Evolutionary conservation across 2,113 vertebrate species (phyloP), one percentile per base, ranked within the genome.

Genomic region (Thunnus maccoyii): DNA sequence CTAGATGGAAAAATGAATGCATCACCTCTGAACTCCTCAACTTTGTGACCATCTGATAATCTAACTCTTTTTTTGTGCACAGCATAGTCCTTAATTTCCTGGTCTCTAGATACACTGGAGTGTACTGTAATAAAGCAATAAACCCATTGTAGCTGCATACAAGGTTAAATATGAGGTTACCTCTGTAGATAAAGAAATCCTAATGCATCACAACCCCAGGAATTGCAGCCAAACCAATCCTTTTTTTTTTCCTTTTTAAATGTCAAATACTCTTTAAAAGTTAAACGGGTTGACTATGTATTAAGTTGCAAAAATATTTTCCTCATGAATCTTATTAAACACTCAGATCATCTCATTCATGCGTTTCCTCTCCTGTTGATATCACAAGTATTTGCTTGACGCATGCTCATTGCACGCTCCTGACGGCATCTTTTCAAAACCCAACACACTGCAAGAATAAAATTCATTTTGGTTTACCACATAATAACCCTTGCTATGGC

Each of bases 1-100:
- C 55, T 82, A 79, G 25, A 86, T 82, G 15, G 27, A 86, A 64
- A 83, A 83, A 72, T 46, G 1, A 84, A 56, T 15, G 52, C 81
- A 20, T 86, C 78, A 32, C 65, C 44, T 76, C 61, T 10, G 17
- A 30, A 27, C n/a, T 22, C 10, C 57, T 16, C 62, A 50, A 3
- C 3, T 20, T 25, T 25, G 7, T 9, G 36, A 41, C 36, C 36
- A 41, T 41, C 36, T 41, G 36, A 41, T 41, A 41, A 8, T 41
- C 6, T 41, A 41, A 41, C 36, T 9, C 36, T 36, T 25, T 78
- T 22, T 54, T 58, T 27, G 17, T 57, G 20, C 30, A 65, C 9
- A 11, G 4, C 25, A 25, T 7, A 27, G 25, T 18, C 5, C 16
- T 74, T 66, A 1, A 44, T 57, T 56, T 74, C 46, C 32, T 68